Evolutionary conservation across 2,888 invertebrate genomes (phyloP), one percentile per base, ranked within the genome.

Genomic region (Punctoribates punctum): DNA sequence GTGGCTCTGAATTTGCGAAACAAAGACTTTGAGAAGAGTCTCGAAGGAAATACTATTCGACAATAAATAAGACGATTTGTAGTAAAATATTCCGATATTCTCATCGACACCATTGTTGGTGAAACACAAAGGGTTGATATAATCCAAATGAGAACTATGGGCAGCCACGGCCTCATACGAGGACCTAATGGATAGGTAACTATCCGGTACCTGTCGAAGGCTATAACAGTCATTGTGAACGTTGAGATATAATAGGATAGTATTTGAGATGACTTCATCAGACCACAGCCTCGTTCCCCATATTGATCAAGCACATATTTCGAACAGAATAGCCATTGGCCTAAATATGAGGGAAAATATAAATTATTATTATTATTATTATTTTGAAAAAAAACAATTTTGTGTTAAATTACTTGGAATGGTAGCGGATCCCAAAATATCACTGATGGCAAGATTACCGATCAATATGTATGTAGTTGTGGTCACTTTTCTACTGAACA

Each of bases 321-420:
- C 5, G 75, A 75, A 23, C 75, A 75, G 6, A 75, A 70, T 13
- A 75, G 34, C 75, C 75, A 75, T 48, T 75, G 75, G n/a, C 67
- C 67, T 67, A 38, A 48, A 34, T 13, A 29, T 65, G 15, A 65
- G 4, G 15, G 17, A 11, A 57, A 25, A 4, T 57, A 23, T 13
- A 62, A 29, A 51, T n/a, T 17, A 51, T 11, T 51, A 51, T 51
- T 11, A 51, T 51, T 6, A n/a, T 51, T 6, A 51, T 6, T 51
- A 51, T 6, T 17, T 57, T 4, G n/a, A 23, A 25, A 57, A n/a
- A n/a, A n/a, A n/a, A n/a, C n/a, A n/a, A n/a, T n/a, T n/a, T n/a
- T n/a, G n/a, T n/a, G n/a, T n/a, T n/a, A n/a, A n/a, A n/a, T 29
- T 67, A 67, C 46, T 27, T 9, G 75, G 75, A 17, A 75, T 75